A percentile compares a stretch with the other conserved stretches of the same genome.
Evolutionary conservation across 1,140 invertebrate genomes (phyloP).

Genomic region (Liolophura sinensis): DNA sequence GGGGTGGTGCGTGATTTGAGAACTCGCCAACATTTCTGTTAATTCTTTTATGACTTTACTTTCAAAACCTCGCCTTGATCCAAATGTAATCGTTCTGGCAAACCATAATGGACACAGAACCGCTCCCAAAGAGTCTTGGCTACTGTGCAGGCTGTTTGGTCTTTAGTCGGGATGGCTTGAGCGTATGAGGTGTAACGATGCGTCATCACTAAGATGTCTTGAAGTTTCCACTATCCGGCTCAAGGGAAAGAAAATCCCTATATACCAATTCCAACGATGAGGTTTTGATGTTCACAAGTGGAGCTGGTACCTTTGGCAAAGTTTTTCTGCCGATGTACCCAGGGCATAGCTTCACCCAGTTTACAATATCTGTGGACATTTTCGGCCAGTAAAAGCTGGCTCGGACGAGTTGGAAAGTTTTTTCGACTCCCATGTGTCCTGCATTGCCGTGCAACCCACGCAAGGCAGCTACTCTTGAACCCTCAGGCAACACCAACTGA

Average conservation of each 20-base stretch:
- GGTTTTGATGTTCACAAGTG: too few species aligned
- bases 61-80: neutral
- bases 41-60: neutral
- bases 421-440: neutral
- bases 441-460: neutral
- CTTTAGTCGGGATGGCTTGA: neutral
- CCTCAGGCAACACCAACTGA: neutral
- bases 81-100: too few species aligned
- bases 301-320: too few species aligned
- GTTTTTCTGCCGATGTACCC: too few species aligned
- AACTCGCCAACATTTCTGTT: slow-evolving; percentile 1
- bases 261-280: too few species aligned
- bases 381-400: neutral
- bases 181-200: neutral
- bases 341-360: too few species aligned
- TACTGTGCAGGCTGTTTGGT: too few species aligned
- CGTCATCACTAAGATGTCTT: slow-evolving; percentile 1
- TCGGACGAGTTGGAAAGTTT: neutral
- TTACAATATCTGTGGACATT: too few species aligned
- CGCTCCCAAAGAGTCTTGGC: too few species aligned
- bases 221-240: too few species aligned
- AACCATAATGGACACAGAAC: too few species aligned
- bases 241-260: too few species aligned
- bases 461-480: neutral
- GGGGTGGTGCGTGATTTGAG: slow-evolving; percentile 6